These are phyloP conservation scores for Sternotherus odoratus DNA, from an alignment of 2,797 vertebrate genomes.

Conservation along the genomic window DNA sequence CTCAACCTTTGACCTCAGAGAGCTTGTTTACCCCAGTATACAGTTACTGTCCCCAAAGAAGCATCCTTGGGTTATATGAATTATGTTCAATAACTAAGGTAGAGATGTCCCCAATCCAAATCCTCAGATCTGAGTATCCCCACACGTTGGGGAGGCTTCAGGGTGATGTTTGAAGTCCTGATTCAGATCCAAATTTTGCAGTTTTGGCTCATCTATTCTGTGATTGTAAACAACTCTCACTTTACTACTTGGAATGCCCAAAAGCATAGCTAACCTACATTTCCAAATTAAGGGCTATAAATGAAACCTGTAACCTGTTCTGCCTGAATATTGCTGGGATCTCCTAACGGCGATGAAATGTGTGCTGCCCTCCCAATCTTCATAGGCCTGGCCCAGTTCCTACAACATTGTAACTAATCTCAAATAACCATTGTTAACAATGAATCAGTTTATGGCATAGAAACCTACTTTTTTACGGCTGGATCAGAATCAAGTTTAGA, in stretches of 20 bases:
- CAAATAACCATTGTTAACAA: not conserved
- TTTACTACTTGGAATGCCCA: not conserved
- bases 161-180: not conserved
- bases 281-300: not conserved
- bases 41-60: not conserved
- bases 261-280: not conserved
- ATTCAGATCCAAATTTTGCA: not conserved
- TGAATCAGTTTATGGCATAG: not conserved
- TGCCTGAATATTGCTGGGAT: not conserved
- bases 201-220: not conserved
- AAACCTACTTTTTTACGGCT: not conserved
- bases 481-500: not conserved
- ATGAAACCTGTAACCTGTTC: not conserved
- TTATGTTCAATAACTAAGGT: no score
- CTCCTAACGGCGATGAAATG: not conserved
- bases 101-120: not conserved
- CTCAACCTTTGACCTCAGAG: not conserved
- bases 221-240: not conserved
- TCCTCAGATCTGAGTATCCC: not conserved
- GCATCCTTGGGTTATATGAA: no score
- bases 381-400: not conserved
- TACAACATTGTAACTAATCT: not conserved
- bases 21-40: not conserved
- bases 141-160: not conserved
- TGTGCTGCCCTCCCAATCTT: not conserved